Conservation (phyloP, 2,113 vertebrate species). For the Columba janthina region DNA sequence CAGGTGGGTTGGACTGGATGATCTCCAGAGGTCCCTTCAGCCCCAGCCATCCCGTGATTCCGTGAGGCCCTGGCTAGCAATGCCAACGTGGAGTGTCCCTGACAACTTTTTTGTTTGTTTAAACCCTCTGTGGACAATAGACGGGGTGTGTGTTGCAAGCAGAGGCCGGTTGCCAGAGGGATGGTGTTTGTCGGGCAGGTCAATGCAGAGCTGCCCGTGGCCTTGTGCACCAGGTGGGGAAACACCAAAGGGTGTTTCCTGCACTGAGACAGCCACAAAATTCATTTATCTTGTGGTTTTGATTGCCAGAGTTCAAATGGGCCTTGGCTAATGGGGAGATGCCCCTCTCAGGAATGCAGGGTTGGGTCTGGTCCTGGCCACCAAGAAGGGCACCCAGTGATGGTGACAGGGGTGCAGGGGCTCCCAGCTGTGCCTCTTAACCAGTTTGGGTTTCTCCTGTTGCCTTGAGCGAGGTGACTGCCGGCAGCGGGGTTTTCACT, state of each 20-base stretch:
- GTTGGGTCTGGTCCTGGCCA: not conserved
- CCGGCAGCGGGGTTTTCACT: not conserved
- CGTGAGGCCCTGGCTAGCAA: not conserved
- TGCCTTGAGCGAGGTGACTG: not conserved
- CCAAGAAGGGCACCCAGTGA: not conserved
- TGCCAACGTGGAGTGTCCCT: rapidly evolving
- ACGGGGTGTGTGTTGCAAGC: not conserved
- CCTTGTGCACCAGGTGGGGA: not conserved
- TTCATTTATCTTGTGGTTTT: not conserved
- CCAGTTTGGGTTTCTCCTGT: rapidly evolving
- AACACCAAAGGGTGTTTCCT: not conserved
- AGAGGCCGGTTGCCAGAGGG: not conserved
- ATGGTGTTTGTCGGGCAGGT: too few species aligned
- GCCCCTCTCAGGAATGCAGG: not conserved
- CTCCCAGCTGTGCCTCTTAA: not conserved
- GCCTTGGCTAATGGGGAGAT: not conserved
- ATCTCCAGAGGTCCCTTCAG: too few species aligned
- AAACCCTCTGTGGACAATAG: not conserved
- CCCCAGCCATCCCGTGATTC: too few species aligned
- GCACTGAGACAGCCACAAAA: not conserved
- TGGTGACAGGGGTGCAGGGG: not conserved
- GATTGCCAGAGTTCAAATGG: rapidly evolving
- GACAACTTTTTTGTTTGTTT: not conserved
- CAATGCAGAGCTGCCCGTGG: too few species aligned
- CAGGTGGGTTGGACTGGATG: too few species aligned